These are phyloP conservation scores for Orientallactaga sibirica DNA, from an alignment of 2,797 vertebrate species.

Conservation along the genomic window DNA sequence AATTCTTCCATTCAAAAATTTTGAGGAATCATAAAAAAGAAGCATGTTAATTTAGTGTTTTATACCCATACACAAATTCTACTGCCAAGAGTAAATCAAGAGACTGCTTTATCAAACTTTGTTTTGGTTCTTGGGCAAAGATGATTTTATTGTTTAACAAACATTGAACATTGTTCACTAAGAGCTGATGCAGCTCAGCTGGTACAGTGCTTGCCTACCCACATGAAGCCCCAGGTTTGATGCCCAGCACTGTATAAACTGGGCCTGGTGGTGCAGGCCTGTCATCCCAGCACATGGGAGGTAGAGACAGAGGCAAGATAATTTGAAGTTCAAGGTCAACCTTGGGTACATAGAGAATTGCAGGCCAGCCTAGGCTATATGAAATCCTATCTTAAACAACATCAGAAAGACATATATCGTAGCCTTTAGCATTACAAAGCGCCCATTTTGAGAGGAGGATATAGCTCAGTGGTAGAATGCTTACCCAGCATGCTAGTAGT, in stretches of 20 bases:
- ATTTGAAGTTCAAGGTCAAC: background rate
- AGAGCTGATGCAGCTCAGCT: background rate
- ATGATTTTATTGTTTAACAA: slow-evolving; percentile 48
- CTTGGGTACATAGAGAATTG: background rate
- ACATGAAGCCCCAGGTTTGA: background rate
- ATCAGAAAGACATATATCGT: background rate
- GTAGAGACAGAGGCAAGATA: background rate
- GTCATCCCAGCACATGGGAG: no score
- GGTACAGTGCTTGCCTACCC: background rate
- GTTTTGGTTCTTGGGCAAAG: slow-evolving; percentile 24
- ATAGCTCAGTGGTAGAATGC: no score
- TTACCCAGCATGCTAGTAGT: no score
- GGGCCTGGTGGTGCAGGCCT: background rate
- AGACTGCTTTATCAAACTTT: slow-evolving; percentile 26
- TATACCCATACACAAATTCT: background rate
- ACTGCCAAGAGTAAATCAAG: slow-evolving; percentile 9
- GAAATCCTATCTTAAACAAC: no score
- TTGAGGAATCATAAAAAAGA: slow-evolving; percentile 30
- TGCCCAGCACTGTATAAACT: background rate
- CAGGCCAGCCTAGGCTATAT: background rate
- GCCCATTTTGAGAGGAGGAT: background rate
- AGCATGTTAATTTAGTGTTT: slow-evolving; percentile 37
- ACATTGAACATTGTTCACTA: background rate
- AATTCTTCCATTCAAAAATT: slow-evolving; percentile 47
- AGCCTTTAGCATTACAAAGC: background rate